A percentile compares a stretch with the other conserved stretches of the same genome.
These are phyloP conservation scores for Irena cyanogastra DNA, from an alignment of 2,113 vertebrate species.

Conservation along the genomic window DNA sequence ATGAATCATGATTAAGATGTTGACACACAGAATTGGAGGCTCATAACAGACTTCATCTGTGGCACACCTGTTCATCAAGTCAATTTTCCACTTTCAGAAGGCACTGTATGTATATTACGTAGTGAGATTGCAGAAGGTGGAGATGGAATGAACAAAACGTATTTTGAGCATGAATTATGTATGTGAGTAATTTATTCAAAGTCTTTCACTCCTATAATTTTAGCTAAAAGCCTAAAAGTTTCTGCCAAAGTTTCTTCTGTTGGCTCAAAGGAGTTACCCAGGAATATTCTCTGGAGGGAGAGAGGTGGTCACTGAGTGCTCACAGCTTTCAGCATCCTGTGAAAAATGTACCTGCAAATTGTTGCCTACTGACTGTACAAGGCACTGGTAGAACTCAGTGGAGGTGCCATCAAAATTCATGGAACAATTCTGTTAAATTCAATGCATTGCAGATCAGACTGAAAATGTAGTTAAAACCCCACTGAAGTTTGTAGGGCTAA, in stretches of 20 bases:
- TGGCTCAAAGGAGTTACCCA: background rate
- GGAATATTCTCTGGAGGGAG: background rate
- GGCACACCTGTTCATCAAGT: background rate
- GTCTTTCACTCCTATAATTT: constrained; percentile 14
- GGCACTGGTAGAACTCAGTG: background rate
- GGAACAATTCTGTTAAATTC: background rate
- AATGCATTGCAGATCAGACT: background rate
- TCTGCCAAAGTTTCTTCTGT: background rate
- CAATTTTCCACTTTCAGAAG: background rate
- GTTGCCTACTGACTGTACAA: background rate
- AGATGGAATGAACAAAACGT: background rate
- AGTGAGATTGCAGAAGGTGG: background rate
- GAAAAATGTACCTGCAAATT: background rate
- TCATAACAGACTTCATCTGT: background rate
- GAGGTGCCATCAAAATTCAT: background rate
- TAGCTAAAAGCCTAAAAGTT: constrained; percentile 17
- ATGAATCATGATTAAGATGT: background rate
- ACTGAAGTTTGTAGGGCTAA: background rate
- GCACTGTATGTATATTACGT: background rate
- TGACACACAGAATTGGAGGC: background rate
- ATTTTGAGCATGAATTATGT: constrained; percentile 15
- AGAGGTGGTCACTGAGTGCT: background rate
- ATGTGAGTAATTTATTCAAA: constrained; percentile 23
- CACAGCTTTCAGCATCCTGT: background rate
- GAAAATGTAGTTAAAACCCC: background rate